These are phyloP conservation scores for Pelecanus crispus DNA, from an alignment of 2,113 vertebrate species.

Conservation along the genomic window DNA sequence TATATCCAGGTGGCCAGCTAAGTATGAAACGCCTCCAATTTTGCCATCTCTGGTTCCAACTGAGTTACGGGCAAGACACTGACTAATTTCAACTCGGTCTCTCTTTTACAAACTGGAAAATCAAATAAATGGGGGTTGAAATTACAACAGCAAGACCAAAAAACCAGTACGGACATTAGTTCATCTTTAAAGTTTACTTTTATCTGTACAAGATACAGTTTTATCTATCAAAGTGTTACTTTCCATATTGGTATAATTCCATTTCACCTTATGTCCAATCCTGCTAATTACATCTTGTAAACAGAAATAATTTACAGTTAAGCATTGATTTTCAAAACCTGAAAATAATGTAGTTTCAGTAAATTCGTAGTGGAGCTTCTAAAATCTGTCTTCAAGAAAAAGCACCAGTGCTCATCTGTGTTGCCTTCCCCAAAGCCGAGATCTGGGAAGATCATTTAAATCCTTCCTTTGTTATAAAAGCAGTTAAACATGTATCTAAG, in stretches of 20 bases:
- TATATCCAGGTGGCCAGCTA: not conserved
- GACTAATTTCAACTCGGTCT: not conserved
- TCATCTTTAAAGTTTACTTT: constrained; percentile 6
- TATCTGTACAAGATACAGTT: not conserved
- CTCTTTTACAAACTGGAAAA: not conserved
- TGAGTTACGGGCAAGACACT: not conserved
- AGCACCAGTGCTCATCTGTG: not conserved
- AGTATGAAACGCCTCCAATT: not conserved
- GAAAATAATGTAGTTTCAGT: not conserved
- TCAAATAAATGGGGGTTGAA: not conserved
- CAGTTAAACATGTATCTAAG: not conserved
- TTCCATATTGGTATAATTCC: not conserved
- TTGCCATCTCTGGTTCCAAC: not conserved
- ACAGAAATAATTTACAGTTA: constrained; percentile 11
- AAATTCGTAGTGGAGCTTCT: not conserved
- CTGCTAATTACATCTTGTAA: constrained; percentile 33
- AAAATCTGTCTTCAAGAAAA: not conserved
- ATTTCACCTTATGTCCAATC: constrained; percentile 14
- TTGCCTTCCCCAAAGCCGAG: not conserved
- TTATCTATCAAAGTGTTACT: not conserved
- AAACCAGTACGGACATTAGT: not conserved
- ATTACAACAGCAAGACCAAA: not conserved
- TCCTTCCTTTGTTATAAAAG: not conserved
- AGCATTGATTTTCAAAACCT: not conserved
- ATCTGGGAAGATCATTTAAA: not conserved